A percentile compares a stretch with the other conserved stretches of the same genome.
phyloP scores from a whole-genome alignment of 2,888 invertebrate species.

The Meteorus colon region DNA sequence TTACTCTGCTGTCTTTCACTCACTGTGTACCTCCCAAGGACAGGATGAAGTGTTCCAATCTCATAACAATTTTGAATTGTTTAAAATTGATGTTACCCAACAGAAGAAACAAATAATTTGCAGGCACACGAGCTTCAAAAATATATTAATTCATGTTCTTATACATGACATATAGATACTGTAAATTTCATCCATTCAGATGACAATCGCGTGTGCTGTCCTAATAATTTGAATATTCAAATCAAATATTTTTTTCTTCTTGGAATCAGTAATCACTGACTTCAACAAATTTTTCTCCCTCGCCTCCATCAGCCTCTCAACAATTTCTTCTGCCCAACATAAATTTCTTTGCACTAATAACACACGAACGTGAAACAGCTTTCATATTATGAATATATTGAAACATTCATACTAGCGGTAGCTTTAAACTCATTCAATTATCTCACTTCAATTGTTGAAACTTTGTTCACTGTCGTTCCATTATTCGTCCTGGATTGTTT shows the following conservation, averaged over 20 bases:
- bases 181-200: no score
- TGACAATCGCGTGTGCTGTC: no score
- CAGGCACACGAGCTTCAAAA: neutral
- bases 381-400: neutral
- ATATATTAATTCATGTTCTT: neutral
- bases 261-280: neutral
- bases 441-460: neutral
- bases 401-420: neutral
- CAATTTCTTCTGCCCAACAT: neutral
- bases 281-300: neutral
- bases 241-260: neutral
- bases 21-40: neutral
- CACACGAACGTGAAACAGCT: neutral
- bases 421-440: neutral
- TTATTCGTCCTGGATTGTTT: neutral
- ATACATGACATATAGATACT: neutral
- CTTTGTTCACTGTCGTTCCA: constrained; percentile 5
- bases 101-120: neutral
- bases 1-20: neutral
- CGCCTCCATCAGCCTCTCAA: neutral
- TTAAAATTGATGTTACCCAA: neutral
- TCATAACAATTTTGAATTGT: neutral
- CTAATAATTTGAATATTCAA: neutral
- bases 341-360: neutral
- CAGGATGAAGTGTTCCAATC: neutral